Base-by-base conservation (phyloP, 2,113 vertebrate species). In the Phrynosoma blainvillii region DNA sequence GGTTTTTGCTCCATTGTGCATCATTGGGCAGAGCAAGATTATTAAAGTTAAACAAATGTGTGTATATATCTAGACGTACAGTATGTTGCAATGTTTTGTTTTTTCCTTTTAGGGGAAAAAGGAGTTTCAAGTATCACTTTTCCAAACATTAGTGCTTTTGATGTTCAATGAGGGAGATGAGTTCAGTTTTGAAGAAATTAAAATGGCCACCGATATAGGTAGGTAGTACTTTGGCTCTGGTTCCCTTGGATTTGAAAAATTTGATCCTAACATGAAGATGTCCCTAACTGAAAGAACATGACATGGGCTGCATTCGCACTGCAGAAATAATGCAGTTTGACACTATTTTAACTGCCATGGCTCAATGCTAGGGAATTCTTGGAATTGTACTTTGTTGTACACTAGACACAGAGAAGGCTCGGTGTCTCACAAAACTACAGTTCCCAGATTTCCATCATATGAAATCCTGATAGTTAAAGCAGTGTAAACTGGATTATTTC, bases 131-230 rank as follows among this genome's bases (percentile, higher is more conserved):
- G 97, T 98, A 32, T 98, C 97, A 0, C 96, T 98, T 16, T 97
- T 98, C 92, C 97, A 98, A 93, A 98, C 97, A 0, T 89, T 98
- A 89, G 97, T 98, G 84, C 93, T 98, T 40, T 96, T 98, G 77
- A 97, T 98, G 97, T 98, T 97, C 94, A 98, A 98, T 8, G 97
- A 98, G 91, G 97, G 97, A 54, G 96, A 97, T 6, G 97, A 96
- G 77, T 98, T 98, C 94, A 94, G 93, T 93, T 94, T 98, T 23
- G 97, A 97, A 94, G 97, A 98, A 47, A 95, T 97, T 81, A 97
- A 94, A 92, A 93, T 96, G 93, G 97, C 97, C 77, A 98, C 97
- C 2, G 97, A 96, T 75, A 92, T 98, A 95, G 97, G 97, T 98
- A 96, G 79, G 95, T 88, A 83, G 59, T 47, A 79, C 8, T 90